phyloP scores from a whole-genome alignment of 2,888 invertebrate species.

The Leistus spinibarbis region DNA sequence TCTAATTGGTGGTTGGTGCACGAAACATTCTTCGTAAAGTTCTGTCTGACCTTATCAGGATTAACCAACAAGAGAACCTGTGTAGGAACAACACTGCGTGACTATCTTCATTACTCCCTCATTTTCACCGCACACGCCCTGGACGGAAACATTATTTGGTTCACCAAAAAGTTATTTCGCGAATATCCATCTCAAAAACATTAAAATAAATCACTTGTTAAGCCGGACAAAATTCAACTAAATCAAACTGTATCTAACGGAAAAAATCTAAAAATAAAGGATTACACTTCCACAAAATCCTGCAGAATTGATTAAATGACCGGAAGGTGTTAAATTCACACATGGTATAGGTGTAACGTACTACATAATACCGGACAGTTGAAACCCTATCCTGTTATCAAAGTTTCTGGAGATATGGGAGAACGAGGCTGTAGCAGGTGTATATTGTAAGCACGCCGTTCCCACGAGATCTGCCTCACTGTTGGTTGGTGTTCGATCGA shows the following conservation, averaged over 20 bases:
- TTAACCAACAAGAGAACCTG: too few species aligned
- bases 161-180: too few species aligned
- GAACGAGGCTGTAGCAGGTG: conserved; percentile 13
- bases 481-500: conserved; percentile 24
- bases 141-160: too few species aligned
- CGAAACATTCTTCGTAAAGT: too few species aligned
- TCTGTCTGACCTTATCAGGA: too few species aligned
- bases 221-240: neutral
- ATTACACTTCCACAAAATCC: neutral
- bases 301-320: neutral
- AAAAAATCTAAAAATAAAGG: neutral
- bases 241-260: neutral
- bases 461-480: conserved; percentile 4
- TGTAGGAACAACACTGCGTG: too few species aligned
- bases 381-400: neutral
- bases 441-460: conserved; percentile 1
- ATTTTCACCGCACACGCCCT: too few species aligned
- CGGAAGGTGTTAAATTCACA: neutral
- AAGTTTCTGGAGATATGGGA: neutral
- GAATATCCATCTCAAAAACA: too few species aligned
- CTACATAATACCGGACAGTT: neutral
- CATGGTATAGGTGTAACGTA: neutral
- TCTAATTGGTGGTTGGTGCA: too few species aligned
- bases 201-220: too few species aligned
- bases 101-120: too few species aligned